phyloP scores from a whole-genome alignment of 1,140 invertebrate species.

The Drosophila asahinai region DNA sequence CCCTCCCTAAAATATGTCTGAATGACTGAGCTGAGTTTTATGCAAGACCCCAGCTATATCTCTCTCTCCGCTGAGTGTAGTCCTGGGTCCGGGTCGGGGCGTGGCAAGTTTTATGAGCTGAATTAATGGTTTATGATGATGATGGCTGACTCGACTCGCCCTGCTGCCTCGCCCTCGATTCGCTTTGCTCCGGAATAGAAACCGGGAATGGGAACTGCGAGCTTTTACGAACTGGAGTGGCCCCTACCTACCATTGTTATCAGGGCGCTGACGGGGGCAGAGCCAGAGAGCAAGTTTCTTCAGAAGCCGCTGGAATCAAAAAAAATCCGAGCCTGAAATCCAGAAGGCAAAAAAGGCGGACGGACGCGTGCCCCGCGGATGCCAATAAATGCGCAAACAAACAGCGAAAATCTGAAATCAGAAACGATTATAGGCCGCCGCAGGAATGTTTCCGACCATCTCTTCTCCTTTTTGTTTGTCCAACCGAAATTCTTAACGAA shows the following conservation, averaged over 20 bases:
- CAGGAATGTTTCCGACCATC: conserved; percentile 24
- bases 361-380: conserved; percentile 68
- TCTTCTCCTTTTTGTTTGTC: conserved; percentile 25
- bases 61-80: conserved; percentile 17
- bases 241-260: conserved; percentile 31
- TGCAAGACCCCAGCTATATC: background rate
- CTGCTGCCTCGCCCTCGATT: conserved; percentile 23
- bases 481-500: conserved; percentile 22
- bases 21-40: background rate
- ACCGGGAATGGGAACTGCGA: conserved; percentile 5
- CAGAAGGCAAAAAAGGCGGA: conserved; percentile 21
- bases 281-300: conserved; percentile 14
- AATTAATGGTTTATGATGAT: conserved; percentile 77
- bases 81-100: conserved; percentile 27
- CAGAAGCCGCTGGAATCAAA: background rate
- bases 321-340: conserved; percentile 3
- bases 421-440: conserved; percentile 17
- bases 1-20: background rate
- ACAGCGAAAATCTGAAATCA: background rate
- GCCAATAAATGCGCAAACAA: conserved; percentile 44
- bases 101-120: conserved; percentile 70
- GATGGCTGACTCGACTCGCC: conserved; percentile 53
- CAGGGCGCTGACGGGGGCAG: conserved; percentile 20
- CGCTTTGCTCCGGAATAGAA: conserved; percentile 13
- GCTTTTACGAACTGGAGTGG: too few species aligned